A percentile compares a stretch with the other conserved stretches of the same genome.
These are phyloP conservation scores for Hyalella azteca DNA, from an alignment of 2,888 invertebrate species.

Conservation along the genomic window DNA sequence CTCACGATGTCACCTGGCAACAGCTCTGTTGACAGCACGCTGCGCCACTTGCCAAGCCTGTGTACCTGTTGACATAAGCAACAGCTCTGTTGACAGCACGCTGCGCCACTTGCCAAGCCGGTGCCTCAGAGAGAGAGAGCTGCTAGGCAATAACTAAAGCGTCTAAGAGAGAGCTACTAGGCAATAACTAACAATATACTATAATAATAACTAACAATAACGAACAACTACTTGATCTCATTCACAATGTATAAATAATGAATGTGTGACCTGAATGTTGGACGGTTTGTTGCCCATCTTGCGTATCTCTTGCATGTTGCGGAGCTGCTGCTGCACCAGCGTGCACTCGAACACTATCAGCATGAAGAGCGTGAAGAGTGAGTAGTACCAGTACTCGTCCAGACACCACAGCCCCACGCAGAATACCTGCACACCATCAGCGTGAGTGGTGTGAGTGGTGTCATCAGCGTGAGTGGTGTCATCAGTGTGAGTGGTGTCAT, in stretches of 20 bases:
- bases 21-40: constrained; percentile 82
- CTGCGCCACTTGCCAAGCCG: background rate
- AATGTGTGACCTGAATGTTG: constrained; percentile 78
- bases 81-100: too few relatives aligned
- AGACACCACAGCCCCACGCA: constrained; percentile 98
- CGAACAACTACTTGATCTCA: too few relatives aligned
- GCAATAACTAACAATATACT: too few relatives aligned
- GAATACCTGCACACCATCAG: constrained; percentile 81
- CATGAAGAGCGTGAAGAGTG: constrained; percentile 94
- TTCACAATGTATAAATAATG: too few relatives aligned
- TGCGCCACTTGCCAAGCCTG: constrained; percentile 87
- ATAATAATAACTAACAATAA: too few relatives aligned
- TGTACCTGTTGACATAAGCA: too few relatives aligned
- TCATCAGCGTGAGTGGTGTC: too few relatives aligned
- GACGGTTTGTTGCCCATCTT: constrained; percentile 99
- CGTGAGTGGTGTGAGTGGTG: too few relatives aligned
- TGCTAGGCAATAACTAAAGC: too few relatives aligned
- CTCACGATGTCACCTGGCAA: constrained; percentile 97
- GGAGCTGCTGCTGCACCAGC: constrained; percentile 94
- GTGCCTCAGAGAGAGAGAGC: too few relatives aligned
- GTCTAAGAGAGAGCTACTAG: too few relatives aligned
- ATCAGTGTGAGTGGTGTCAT: too few relatives aligned
- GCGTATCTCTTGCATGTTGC: constrained; percentile 97
- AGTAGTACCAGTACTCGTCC: constrained; percentile 84
- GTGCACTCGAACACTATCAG: constrained; percentile 96